Evolutionary conservation across 2,888 invertebrate genomes (phyloP).

Genomic region (Drosophila prolongata): DNA sequence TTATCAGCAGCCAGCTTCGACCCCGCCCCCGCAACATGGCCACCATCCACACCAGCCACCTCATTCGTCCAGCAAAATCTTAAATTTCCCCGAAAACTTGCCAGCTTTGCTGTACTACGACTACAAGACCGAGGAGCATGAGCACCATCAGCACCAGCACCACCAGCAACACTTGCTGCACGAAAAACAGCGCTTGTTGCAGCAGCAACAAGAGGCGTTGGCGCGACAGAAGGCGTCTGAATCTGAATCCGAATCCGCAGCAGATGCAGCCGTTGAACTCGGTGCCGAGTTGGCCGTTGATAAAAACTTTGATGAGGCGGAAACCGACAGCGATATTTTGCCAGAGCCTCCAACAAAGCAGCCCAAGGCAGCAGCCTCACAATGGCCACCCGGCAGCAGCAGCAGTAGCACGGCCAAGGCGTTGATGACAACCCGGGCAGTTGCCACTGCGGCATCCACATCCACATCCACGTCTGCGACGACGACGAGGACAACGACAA

Average conservation of each 20-base stretch:
- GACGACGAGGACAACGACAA: neutral
- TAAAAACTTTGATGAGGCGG: conserved; percentile 75
- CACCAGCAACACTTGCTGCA: conserved; percentile 81
- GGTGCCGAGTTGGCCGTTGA: conserved; percentile 56
- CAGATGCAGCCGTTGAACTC: conserved; percentile 50
- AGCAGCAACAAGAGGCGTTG: conserved; percentile 56
- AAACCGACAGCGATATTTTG: conserved; percentile 82
- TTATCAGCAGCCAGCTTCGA: conserved; percentile 63
- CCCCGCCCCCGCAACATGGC: conserved; percentile 31
- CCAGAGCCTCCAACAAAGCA: conserved; percentile 82
- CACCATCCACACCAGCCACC: conserved; percentile 49
- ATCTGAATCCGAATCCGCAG: conserved; percentile 27
- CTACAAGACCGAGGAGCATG: conserved; percentile 83
- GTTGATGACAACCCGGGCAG: conserved; percentile 33
- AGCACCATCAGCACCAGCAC: conserved; percentile 82
- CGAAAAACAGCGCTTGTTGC: conserved; percentile 69
- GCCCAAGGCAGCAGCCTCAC: conserved; percentile 57
- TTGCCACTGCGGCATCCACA: conserved; percentile 19
- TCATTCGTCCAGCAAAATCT: conserved; percentile 79
- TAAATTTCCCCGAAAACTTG: conserved; percentile 83
- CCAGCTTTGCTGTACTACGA: conserved; percentile 83
- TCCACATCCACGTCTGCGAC: conserved; percentile 29
- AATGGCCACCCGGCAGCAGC: conserved; percentile 29
- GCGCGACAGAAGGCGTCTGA: conserved; percentile 47
- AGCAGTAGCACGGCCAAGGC: conserved; percentile 19